Evolutionary conservation across 2,888 invertebrate species (phyloP), one percentile per base, ranked within the genome.

Genomic region (Lathronympha strigana): DNA sequence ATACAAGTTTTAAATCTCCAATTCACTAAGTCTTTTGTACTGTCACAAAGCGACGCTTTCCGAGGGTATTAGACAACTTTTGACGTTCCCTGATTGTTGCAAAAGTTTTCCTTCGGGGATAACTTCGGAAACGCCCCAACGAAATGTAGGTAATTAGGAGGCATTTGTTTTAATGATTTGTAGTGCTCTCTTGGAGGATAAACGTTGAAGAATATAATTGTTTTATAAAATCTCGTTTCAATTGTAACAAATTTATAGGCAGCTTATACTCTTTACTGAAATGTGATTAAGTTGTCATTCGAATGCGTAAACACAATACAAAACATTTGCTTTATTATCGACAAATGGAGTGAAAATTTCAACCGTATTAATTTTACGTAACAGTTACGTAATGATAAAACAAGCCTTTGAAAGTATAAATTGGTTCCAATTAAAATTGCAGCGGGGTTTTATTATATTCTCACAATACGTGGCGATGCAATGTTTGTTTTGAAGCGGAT

Each of bases 51-150:
- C 75, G 74, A 73, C 69, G 73, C 61, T 78, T 76, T 80, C 75
- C 73, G 74, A 77, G 76, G 73, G 81, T 78, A 82, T 88, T 84
- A 86, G 76, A 76, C 67, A 87, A 87, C 80, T 88, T 85, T 82
- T 78, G 83, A 84, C 80, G 78, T 78, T 73, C 68, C 72, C 70
- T 69, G 78, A 81, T 79, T 80, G 78, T 72, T 67, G 63, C 61
- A 43, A 66, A 79, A 78, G 71, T 81, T 78, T 73, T 64, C 69
- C 73, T 75, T 71, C 71, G 67, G 61, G 63, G 67, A 67, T 69
- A 70, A 68, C 72, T 76, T 67, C 38, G 58, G 51, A 28, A 43
- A 61, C 66, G 21, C 71, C 45, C 31, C 38, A 23, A 47, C 40
- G 47, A 72, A 73, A 73, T 72, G 72, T 70, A 67, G 68, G 69